Evolutionary conservation across 2,113 vertebrate genomes (phyloP).

Genomic region (Gymnorhina tibicen): DNA sequence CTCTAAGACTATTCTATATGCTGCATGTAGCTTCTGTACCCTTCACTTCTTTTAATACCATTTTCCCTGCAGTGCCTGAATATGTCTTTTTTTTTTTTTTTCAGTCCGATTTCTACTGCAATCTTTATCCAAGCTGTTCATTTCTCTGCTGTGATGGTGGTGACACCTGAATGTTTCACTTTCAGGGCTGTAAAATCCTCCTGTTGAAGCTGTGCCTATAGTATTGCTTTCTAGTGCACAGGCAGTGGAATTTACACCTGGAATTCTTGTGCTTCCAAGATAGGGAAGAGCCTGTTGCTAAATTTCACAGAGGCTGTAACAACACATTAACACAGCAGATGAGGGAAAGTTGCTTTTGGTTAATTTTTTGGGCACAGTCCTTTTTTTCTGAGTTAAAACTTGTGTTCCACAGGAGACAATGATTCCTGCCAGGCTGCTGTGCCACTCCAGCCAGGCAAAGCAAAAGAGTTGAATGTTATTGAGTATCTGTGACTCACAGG

Average conservation of each 20-base stretch:
- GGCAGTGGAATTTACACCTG: not conserved
- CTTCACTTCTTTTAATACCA: not conserved
- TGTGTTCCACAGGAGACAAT: rapidly evolving
- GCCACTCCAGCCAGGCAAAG: not conserved
- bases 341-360: not conserved
- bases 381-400: not conserved
- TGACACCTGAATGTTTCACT: not conserved
- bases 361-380: not conserved
- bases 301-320: not conserved
- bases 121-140: not conserved
- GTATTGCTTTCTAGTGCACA: not conserved
- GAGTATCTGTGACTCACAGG: not conserved
- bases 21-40: not conserved
- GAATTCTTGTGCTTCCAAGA: not conserved
- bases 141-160: not conserved
- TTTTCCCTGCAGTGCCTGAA: not conserved
- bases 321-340: not conserved
- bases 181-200: not conserved
- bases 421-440: not conserved
- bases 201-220: not conserved
- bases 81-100: not conserved
- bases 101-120: not conserved
- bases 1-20: not conserved
- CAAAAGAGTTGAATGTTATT: not conserved
- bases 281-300: not conserved